Conservation (phyloP, 2,888 invertebrate species). For the Ischnus inquisitorius region DNA sequence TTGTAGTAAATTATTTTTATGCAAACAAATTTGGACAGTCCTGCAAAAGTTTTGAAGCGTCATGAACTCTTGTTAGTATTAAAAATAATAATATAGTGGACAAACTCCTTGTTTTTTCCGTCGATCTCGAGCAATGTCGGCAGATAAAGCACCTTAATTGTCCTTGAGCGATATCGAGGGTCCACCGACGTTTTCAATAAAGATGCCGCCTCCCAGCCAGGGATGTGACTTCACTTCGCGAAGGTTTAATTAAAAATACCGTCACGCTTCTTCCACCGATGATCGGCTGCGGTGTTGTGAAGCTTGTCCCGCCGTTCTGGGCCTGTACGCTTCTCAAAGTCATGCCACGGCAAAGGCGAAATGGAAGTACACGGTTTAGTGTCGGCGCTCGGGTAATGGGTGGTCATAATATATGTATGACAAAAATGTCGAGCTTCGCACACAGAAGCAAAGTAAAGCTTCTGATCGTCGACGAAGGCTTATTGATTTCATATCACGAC, state of each 20-base stretch:
- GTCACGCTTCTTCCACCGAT: conserved; percentile 79
- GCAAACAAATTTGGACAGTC: too few species aligned
- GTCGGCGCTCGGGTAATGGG: conserved; percentile 3
- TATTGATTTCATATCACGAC: conserved; percentile 77
- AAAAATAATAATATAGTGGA: too few species aligned
- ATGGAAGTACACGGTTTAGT: background rate
- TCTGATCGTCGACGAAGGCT: conserved; percentile 42
- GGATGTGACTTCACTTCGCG: conserved; percentile 54
- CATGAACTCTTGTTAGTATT: too few species aligned
- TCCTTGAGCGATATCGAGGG: conserved; percentile 39
- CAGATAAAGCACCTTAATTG: conserved; percentile 17
- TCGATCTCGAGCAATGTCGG: background rate
- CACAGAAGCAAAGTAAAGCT: background rate
- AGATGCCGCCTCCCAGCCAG: conserved; percentile 30
- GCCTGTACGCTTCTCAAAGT: conserved; percentile 32
- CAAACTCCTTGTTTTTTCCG: background rate
- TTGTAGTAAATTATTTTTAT: too few species aligned
- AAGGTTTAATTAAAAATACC: conserved; percentile 80
- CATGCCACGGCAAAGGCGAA: conserved; percentile 6
- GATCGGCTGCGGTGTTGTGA: conserved; percentile 61
- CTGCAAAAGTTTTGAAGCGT: too few species aligned
- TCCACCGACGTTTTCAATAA: conserved; percentile 48
- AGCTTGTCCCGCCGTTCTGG: conserved; percentile 22
- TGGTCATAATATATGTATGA: conserved; percentile 6
- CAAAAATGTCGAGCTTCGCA: background rate